Base-by-base conservation (phyloP, 2,797 vertebrate genomes). In the Acanthurus tractus region DNA sequence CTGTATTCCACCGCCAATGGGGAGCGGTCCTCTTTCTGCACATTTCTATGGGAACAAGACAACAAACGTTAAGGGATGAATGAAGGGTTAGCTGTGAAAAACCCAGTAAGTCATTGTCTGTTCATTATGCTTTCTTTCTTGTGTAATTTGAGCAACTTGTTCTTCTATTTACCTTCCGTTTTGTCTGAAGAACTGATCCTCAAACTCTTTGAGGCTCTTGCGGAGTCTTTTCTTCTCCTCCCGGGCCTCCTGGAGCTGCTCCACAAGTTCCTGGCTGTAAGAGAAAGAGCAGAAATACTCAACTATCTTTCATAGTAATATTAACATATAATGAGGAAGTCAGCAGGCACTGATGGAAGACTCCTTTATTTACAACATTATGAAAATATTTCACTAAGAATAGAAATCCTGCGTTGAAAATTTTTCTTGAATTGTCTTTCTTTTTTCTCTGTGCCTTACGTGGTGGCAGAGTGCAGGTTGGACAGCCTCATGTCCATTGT, bases 191-290 rank as follows among this genome's bases (percentile, higher is more conserved):
- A 99, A 99, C 87, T 96, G 96, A 55, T 99, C 98, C 93, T 99
- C 98, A 44, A 99, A 99, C 72, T 99, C 98, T 84, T 97, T 96
- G 76, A 99, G 94, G 92, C 95, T 96, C 91, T 99, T 98, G 81
- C 97, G 95, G 85, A 99, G 96, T 66, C 92, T 95, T 89, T 98
- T 99, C 89, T 99, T 99, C 89, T 99, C 98, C 89, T 99, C 97
- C 64, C 96, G 95, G 62, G 97, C 95, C 90, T 99, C 97, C 78
- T 98, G 98, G 56, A 99, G 97, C 86, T 99, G 97, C 89, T 97
- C 97, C 83, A 99, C 87, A 2, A 99, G 97, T 88, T 99, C 98
- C 84, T 96, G 92, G 88, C 98, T 99, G 90, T 74, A 65, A 53
- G 1, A 22, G 14, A 66, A 22, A 52, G 14, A 55, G n/a, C 0